Conservation (phyloP, 1,140 invertebrate genomes). For the Melipona quadrifasciata region DNA sequence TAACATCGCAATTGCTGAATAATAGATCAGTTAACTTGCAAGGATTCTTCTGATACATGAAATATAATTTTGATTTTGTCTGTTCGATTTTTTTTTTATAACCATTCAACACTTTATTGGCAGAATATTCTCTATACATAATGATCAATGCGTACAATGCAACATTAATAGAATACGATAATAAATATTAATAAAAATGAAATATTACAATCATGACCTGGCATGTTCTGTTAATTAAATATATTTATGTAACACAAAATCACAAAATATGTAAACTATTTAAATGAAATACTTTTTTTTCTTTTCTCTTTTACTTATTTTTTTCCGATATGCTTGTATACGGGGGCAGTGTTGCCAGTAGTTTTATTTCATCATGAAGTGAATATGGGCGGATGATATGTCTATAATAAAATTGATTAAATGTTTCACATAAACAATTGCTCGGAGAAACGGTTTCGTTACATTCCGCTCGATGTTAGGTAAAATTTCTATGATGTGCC, state of each 20-base stretch:
- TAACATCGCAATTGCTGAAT: neutral
- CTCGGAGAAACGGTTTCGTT: slow-evolving; percentile 2
- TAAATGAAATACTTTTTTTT: slow-evolving; percentile 6
- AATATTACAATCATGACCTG: slow-evolving; percentile 56
- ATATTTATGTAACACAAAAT: neutral
- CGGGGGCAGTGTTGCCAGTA: slow-evolving; percentile 47
- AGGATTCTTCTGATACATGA: too few relatives aligned
- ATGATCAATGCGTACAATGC: slow-evolving; percentile 68
- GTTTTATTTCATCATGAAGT: slow-evolving; percentile 4
- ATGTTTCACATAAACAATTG: neutral
- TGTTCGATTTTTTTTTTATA: slow-evolving; percentile 38
- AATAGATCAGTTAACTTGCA: neutral
- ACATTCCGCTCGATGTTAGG: slow-evolving; percentile 19
- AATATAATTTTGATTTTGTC: neutral
- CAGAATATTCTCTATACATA: slow-evolving; percentile 76
- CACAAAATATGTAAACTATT: neutral
- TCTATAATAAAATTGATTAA: slow-evolving; percentile 17
- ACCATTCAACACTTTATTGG: slow-evolving; percentile 77
- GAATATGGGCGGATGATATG: slow-evolving; percentile 45
- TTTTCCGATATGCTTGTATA: slow-evolving; percentile 48
- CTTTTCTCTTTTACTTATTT: neutral
- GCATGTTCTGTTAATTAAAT: slow-evolving; percentile 7
- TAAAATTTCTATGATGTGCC: neutral
- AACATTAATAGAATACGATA: slow-evolving; percentile 63
- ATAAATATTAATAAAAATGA: slow-evolving; percentile 69